Base-by-base conservation (phyloP, 1,140 invertebrate species). In the Cotesia glomerata region DNA sequence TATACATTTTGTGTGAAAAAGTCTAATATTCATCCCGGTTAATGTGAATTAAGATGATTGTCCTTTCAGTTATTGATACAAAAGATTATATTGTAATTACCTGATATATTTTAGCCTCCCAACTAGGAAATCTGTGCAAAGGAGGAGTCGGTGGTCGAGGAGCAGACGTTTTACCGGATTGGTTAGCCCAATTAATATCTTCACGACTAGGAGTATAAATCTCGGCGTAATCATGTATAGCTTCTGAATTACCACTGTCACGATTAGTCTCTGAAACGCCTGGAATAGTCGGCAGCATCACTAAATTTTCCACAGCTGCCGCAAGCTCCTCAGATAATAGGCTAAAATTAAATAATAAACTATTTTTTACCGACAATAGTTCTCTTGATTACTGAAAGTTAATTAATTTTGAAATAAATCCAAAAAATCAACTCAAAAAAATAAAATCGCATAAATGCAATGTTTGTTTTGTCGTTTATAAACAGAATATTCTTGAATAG, bases 21-120 rank as follows among this genome's bases (percentile, higher is more conserved):
- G 26, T 26, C 26, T 26, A 26, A 26, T 26, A 26, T 26, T 26
- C 1, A n/a, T n/a, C n/a, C n/a, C n/a, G n/a, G n/a, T 3, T 26
- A 26, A 26, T 26, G 26, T 26, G 26, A 26, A 26, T 3, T 26
- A 26, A 26, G 3, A 26, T 26, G 26, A 26, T 26, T 26, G 26
- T 26, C 26, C 26, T 26, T 26, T 26, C 26, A 26, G 3, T 26
- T 26, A 26, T 26, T 26, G 1, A 26, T 26, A 26, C 18, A 26
- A 2, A 39, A 5, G 4, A 39, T 39, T 5, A 7, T 58, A 73
- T 72, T 58, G 45, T 35, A n/a, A 45, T 73, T 80, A 93, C 92
- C 88, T 94, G 93, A 84, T 98, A 98, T 77, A 97, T 97, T 86
- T 95, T 93, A n/a, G 95, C 95, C 86, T 97, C 95, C 95, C 95